Evolutionary conservation across 1,140 invertebrate species (phyloP).

Genomic region (Amyelois transitella): DNA sequence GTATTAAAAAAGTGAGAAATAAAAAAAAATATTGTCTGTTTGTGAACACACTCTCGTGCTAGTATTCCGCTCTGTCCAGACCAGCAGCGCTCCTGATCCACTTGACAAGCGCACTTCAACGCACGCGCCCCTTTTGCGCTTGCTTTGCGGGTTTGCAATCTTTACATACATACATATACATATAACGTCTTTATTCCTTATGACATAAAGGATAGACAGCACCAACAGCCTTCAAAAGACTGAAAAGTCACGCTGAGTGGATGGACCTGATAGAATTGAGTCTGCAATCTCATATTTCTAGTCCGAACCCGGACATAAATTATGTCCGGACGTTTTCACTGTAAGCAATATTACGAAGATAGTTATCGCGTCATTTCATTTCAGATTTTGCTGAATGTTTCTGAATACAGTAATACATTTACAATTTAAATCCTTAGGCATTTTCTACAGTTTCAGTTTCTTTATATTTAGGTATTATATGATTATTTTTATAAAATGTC

Average conservation of each 20-base stretch:
- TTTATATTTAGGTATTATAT: too few species aligned
- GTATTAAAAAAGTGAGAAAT: neutral
- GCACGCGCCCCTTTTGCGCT: neutral
- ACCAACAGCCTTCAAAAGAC: too few species aligned
- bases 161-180: neutral
- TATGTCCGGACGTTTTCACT: constrained; percentile 2
- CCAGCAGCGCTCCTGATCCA: neutral
- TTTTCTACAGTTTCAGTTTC: too few species aligned
- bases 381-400: neutral
- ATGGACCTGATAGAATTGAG: too few species aligned
- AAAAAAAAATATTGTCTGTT: too few species aligned
- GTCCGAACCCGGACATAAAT: neutral
- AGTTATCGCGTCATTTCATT: neutral
- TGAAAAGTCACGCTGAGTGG: too few species aligned
- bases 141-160: neutral
- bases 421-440: neutral
- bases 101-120: constrained; percentile 3
- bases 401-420: neutral
- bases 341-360: neutral
- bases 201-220: too few species aligned
- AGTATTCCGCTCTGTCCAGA: neutral
- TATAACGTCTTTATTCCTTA: too few species aligned
- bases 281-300: neutral
- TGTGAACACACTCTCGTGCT: neutral
- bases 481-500: too few species aligned